Conservation (phyloP, 2,113 vertebrate species). For the Rhinopomastus cyanomelas region DNA sequence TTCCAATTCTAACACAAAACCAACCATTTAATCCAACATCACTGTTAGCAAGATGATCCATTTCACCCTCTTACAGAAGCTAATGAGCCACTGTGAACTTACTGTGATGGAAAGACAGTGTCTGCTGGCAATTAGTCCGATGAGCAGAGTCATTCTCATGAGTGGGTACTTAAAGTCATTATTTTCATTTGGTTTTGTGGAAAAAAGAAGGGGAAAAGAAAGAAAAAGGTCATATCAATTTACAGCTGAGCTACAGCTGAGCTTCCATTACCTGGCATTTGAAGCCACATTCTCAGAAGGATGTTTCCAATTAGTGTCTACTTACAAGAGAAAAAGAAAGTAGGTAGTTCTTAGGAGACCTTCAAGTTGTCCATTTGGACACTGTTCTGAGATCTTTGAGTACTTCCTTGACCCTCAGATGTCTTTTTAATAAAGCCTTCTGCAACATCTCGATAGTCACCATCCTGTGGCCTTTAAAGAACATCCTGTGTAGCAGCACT, state of each 20-base stretch:
- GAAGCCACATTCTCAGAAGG: conserved; percentile 61
- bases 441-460: not conserved
- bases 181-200: conserved; percentile 43
- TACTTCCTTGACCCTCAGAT: not conserved
- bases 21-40: conserved; percentile 37
- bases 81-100: conserved; percentile 70
- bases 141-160: conserved; percentile 59
- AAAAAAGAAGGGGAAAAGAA: not conserved
- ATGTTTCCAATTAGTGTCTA: no score
- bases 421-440: not conserved
- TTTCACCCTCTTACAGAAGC: conserved; percentile 51
- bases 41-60: conserved; percentile 43
- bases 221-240: not conserved
- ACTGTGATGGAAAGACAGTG: conserved; percentile 61
- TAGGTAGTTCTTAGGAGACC: no score
- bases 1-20: not conserved
- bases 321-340: no score
- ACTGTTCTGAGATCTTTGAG: not conserved
- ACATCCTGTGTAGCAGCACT: not conserved
- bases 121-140: conserved; percentile 65
- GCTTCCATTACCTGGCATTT: conserved; percentile 65
- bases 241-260: no score
- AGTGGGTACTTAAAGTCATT: conserved; percentile 69
- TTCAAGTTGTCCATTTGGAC: no score
- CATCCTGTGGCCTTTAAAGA: not conserved